A percentile compares a stretch with the other conserved stretches of the same genome.
Evolutionary conservation across 2,888 invertebrate genomes (phyloP).

Genomic region (Agrypnus murinus): DNA sequence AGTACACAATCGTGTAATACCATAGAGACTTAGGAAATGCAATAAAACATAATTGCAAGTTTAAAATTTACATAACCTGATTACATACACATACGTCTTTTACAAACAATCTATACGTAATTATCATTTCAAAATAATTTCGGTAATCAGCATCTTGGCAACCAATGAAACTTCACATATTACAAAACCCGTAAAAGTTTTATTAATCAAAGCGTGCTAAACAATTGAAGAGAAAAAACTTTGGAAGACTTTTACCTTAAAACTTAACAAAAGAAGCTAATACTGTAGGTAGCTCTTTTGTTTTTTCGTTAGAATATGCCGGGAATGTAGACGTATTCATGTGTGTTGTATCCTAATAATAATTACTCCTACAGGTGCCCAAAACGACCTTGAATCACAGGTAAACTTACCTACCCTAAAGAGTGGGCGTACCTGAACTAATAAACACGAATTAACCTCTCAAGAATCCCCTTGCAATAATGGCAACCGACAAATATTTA

Average conservation of each 20-base stretch:
- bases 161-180: no score
- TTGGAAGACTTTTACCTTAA: no score
- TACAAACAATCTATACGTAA: background rate
- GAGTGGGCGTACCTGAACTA: conserved; percentile 55
- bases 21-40: no score
- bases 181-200: no score
- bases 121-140: conserved; percentile 8
- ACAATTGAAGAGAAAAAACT: no score
- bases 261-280: no score
- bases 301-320: no score
- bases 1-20: no score
- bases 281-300: no score
- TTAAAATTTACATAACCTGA: conserved; percentile 32
- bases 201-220: no score
- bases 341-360: background rate
- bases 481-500: background rate
- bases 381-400: conserved; percentile 59
- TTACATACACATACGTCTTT: background rate
- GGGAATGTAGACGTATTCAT: no score
- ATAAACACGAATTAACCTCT: conserved; percentile 24
- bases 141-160: no score
- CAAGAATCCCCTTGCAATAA: background rate
- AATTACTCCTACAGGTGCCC: conserved; percentile 62
- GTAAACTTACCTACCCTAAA: conserved; percentile 53
- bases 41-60: background rate